phyloP scores from a whole-genome alignment of 2,888 invertebrate species.

The Plagodis pulveraria region DNA sequence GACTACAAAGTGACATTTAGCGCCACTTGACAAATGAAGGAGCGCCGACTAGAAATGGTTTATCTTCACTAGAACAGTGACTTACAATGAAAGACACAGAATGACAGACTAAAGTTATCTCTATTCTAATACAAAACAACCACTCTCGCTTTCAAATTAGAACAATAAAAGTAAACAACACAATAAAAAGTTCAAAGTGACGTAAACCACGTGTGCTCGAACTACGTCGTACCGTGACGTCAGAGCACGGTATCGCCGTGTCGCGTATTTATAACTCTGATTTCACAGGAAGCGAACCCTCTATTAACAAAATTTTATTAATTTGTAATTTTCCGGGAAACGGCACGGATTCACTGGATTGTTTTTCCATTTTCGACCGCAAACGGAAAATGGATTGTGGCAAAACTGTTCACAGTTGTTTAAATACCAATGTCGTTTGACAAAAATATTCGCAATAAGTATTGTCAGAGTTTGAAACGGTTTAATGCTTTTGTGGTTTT shows the following conservation, averaged over 20 bases:
- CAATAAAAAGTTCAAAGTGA: constrained; percentile 13
- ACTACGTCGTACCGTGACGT: constrained; percentile 9
- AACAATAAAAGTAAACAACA: constrained; percentile 4
- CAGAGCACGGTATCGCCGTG: background rate
- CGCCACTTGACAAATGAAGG: too few species aligned
- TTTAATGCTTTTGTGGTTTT: constrained; percentile 1
- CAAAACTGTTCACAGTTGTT: constrained; percentile 4
- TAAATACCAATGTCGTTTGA: constrained; percentile 1
- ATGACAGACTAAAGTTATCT: too few species aligned
- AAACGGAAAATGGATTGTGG: background rate
- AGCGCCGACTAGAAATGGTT: too few species aligned
- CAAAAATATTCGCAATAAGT: background rate
- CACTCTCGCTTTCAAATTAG: background rate
- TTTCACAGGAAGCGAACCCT: constrained; percentile 15
- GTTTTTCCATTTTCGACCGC: constrained; percentile 2
- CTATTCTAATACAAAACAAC: background rate
- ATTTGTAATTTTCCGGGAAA: constrained; percentile 20
- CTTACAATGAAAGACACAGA: too few species aligned
- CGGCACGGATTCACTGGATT: background rate
- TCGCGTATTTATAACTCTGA: constrained; percentile 19
- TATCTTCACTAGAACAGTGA: too few species aligned
- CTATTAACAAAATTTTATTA: constrained; percentile 12
- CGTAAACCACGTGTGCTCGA: constrained; percentile 13
- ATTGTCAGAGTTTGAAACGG: background rate
- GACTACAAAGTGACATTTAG: too few species aligned